Percentiles rank a stretch among this genome's conserved stretches.
Conservation (phyloP, 1,140 invertebrate genomes). For the Drosophila santomea region DNA sequence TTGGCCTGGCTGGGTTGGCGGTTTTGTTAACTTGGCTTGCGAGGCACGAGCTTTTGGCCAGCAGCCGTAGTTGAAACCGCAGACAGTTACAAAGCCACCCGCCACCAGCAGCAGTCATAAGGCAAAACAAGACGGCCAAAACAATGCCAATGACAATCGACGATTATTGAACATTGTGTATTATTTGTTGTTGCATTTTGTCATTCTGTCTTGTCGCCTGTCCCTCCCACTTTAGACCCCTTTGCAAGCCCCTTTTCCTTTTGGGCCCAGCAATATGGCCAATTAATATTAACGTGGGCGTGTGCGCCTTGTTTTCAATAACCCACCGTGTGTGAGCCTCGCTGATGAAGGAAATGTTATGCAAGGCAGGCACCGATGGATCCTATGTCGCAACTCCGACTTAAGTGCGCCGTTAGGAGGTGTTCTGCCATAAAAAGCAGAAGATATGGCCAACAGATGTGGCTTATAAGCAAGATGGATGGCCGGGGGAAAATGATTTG, state of each 20-base stretch:
- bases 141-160: slow-evolving; percentile 75
- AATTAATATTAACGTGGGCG: slow-evolving; percentile 78
- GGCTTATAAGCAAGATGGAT: slow-evolving; percentile 23
- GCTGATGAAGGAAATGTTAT: slow-evolving; percentile 78
- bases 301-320: slow-evolving; percentile 56
- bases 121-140: slow-evolving; percentile 34
- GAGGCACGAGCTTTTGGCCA: slow-evolving; percentile 59
- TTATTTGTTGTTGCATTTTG: slow-evolving; percentile 74
- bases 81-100: slow-evolving; percentile 38
- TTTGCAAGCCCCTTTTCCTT: neutral
- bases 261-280: slow-evolving; percentile 29
- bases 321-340: slow-evolving; percentile 9
- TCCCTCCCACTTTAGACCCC: neutral
- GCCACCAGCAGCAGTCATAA: slow-evolving; percentile 31
- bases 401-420: slow-evolving; percentile 60
- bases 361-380: slow-evolving; percentile 64
- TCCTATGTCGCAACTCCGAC: slow-evolving; percentile 49
- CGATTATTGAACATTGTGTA: slow-evolving; percentile 70
- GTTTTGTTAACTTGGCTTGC: slow-evolving; percentile 63
- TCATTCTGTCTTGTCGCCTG: slow-evolving; percentile 76
- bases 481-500: slow-evolving; percentile 17
- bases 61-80: slow-evolving; percentile 2
- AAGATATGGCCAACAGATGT: slow-evolving; percentile 36
- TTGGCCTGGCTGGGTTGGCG: neutral
- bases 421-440: slow-evolving; percentile 47